Evolutionary conservation across 2,888 invertebrate genomes (phyloP), one percentile per base, ranked within the genome.

Genomic region (Tillus elongatus): DNA sequence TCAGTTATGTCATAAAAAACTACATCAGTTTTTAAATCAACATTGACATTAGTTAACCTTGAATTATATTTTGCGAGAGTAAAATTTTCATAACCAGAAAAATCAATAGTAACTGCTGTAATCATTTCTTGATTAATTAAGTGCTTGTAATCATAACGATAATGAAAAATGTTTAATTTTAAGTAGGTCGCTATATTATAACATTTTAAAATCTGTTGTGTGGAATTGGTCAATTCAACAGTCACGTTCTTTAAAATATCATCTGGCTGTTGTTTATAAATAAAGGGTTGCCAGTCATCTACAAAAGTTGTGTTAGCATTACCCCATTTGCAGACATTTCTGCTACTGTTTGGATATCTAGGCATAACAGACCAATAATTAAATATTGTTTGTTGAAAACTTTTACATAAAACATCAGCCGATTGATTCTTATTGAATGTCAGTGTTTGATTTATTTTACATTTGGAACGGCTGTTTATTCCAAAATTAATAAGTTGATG

Each of bases 251-350:
- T 54, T 4, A 60, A 36, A 30, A 61, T 39, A 3, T 44, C 39
- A 15, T 41, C 43, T n/a, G 60, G 61, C 16, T 63, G 56, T n/a
- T 61, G 50, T 28, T 53, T 46, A 36, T 50, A 58, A n/a, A 70
- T 49, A 30, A 74, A 58, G 47, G 64, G 62, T n/a, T 59, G 55
- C 75, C 75, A 75, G 33, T 69, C 68, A 1, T 63, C 52, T 1
- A 56, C 47, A 38, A 61, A 54, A 11, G 58, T 55, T 13, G 53
- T 56, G 33, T 64, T 57, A 2, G 72, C 62, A 46, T 73, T 72
- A 4, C 75, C 75, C 43, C 63, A 68, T 39, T 65, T 65, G 1
- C 72, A 70, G 16, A 72, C 54, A 37, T 54, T 44, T 49, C 57
- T 58, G 3, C 50, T 45, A 19, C 58, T 41, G 39, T 56, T 40